phyloP scores from a whole-genome alignment of 2,888 invertebrate genomes.

The Orthosia cruda region DNA sequence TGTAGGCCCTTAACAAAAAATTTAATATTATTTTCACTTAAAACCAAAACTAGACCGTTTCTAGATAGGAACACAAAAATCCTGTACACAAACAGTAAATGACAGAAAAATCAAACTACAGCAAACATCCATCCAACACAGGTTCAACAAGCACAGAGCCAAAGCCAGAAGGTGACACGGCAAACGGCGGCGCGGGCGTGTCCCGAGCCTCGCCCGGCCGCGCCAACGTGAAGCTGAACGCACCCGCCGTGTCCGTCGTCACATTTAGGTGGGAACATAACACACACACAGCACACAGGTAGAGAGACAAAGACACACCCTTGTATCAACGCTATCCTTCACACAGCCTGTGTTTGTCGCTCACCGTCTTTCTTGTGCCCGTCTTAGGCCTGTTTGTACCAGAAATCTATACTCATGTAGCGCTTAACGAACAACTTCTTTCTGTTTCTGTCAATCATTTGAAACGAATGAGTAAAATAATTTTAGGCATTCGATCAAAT shows the following conservation, averaged over 20 bases:
- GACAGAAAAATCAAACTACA: neutral
- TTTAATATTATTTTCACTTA: too few relatives aligned
- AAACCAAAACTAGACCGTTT: too few relatives aligned
- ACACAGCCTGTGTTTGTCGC: conserved; percentile 63
- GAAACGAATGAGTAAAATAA: too few relatives aligned
- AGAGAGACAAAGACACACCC: conserved; percentile 92
- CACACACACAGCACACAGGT: conserved; percentile 91
- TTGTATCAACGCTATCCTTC: conserved; percentile 80
- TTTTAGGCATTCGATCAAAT: too few relatives aligned
- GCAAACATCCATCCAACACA: conserved; percentile 25
- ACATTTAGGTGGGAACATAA: conserved; percentile 97
- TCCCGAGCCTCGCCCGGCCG: conserved; percentile 83
- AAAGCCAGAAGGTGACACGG: conserved; percentile 55
- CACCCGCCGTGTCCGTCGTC: conserved; percentile 97
- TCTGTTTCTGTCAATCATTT: neutral
- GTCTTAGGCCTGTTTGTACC: conserved; percentile 4
- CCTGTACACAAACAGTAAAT: too few relatives aligned
- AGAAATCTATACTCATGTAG: neutral
- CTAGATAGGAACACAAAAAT: too few relatives aligned
- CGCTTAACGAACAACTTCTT: neutral
- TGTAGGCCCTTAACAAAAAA: too few relatives aligned
- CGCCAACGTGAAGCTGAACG: conserved; percentile 90
- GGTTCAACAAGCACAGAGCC: conserved; percentile 67
- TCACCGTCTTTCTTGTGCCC: conserved; percentile 55
- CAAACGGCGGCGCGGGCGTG: conserved; percentile 79